These are phyloP conservation scores for Maccullochella peelii DNA, from an alignment of 2,113 vertebrate genomes.

Conservation along the genomic window DNA sequence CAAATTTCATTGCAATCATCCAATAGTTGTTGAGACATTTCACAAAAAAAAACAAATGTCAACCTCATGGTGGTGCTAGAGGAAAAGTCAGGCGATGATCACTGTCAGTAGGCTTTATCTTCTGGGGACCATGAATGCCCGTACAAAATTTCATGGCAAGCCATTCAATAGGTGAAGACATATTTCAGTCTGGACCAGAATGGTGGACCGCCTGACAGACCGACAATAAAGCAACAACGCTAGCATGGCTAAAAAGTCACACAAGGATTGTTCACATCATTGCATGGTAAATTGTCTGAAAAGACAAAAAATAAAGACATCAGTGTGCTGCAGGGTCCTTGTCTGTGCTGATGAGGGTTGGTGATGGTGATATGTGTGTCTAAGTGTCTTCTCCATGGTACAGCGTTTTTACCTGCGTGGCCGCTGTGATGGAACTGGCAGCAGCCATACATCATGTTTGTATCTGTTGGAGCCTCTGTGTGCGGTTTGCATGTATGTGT, in stretches of 20 bases:
- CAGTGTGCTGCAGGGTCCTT: background rate
- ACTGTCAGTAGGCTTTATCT: background rate
- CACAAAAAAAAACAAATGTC: background rate
- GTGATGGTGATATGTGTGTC: background rate
- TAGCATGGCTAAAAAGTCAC: background rate
- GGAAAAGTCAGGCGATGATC: background rate
- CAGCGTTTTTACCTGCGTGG: constrained; percentile 10
- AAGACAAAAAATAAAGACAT: constrained; percentile 2
- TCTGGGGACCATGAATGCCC: background rate
- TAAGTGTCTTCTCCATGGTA: background rate
- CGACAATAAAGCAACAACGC: background rate
- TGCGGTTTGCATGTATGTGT: constrained; percentile 6
- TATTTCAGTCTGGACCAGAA: background rate
- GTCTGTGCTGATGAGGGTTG: background rate
- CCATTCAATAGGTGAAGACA: background rate
- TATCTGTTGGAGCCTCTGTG: constrained; percentile 21
- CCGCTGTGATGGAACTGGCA: constrained; percentile 21
- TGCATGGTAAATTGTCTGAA: background rate
- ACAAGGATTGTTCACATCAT: background rate
- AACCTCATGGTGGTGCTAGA: background rate
- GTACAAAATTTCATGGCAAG: background rate
- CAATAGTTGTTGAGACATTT: background rate
- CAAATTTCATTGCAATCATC: background rate
- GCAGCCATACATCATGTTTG: constrained; percentile 42
- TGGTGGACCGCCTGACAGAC: background rate